phyloP scores from a whole-genome alignment of 2,113 vertebrate species.

The Xyliphius kryptos region DNA sequence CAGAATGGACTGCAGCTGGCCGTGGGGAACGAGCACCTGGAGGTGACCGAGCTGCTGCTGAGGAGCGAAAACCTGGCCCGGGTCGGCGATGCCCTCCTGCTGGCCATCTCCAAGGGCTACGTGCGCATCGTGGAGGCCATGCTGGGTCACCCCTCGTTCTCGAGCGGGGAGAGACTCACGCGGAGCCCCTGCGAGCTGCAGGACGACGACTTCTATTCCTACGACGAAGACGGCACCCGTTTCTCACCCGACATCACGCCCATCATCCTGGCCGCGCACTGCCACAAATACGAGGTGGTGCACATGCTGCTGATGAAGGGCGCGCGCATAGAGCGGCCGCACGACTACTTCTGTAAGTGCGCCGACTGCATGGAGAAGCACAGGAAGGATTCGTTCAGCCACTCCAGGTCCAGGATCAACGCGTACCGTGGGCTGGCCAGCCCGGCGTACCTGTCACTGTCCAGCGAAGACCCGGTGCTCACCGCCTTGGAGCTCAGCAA shows the following conservation, averaged over 20 bases:
- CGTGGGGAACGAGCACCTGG: slow-evolving; percentile 44
- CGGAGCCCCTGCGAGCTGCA: slow-evolving; percentile 76
- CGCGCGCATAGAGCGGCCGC: slow-evolving; percentile 77
- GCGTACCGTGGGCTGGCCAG: slow-evolving; percentile 81
- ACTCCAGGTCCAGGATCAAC: slow-evolving; percentile 80
- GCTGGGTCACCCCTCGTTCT: slow-evolving; percentile 77
- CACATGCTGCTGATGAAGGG: slow-evolving; percentile 80
- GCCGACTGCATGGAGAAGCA: slow-evolving; percentile 76
- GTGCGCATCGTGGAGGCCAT: slow-evolving; percentile 84
- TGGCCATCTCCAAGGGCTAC: slow-evolving; percentile 84
- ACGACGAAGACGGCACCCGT: slow-evolving; percentile 84
- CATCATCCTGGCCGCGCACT: slow-evolving; percentile 81
- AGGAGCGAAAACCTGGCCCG: slow-evolving; percentile 77
- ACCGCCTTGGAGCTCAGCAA: slow-evolving; percentile 83
- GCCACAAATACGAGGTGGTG: slow-evolving; percentile 84
- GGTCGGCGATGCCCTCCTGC: slow-evolving; percentile 79
- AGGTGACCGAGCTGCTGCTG: slow-evolving; percentile 53
- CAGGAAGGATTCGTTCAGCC: slow-evolving; percentile 77
- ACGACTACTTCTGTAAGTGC: slow-evolving; percentile 84
- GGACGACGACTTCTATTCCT: slow-evolving; percentile 83
- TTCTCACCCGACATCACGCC: slow-evolving; percentile 85
- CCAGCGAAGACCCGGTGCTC: slow-evolving; percentile 81
- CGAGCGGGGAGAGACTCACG: slow-evolving; percentile 70
- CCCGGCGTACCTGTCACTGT: slow-evolving; percentile 78
- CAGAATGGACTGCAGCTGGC: slow-evolving; percentile 42